These are phyloP conservation scores for Pachymerium ferrugineum DNA, from an alignment of 2,888 invertebrate genomes.

Conservation along the genomic window DNA sequence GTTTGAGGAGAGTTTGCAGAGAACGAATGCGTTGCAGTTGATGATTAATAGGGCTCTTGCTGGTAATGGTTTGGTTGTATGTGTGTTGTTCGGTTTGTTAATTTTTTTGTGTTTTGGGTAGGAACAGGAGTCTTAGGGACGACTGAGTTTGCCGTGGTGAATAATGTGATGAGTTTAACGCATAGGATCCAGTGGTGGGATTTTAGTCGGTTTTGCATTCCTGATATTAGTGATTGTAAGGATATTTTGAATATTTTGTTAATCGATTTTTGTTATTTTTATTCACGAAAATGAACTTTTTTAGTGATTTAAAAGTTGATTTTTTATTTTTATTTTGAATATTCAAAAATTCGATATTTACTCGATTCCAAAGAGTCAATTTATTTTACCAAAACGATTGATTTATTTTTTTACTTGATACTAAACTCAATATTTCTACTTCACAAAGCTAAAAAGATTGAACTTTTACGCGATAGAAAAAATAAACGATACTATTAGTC, in stretches of 20 bases:
- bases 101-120: too few species aligned
- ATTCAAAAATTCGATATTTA: too few species aligned
- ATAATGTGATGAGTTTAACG: constrained; percentile 46
- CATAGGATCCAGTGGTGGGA: constrained; percentile 82
- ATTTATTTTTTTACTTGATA: too few species aligned
- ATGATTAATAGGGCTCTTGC: constrained; percentile 31
- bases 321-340: neutral
- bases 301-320: neutral
- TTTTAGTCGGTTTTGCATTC: constrained; percentile 64
- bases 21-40: constrained; percentile 30
- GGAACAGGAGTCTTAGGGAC: neutral
- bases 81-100: too few species aligned
- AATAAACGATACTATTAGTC: too few species aligned
- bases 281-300: neutral
- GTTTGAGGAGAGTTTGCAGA: constrained; percentile 28
- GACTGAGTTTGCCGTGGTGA: constrained; percentile 30
- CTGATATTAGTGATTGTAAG: constrained; percentile 68
- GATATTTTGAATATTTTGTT: constrained; percentile 38
- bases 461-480: too few species aligned
- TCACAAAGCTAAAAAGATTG: too few species aligned
- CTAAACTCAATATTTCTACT: too few species aligned
- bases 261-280: constrained; percentile 27
- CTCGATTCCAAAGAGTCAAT: too few species aligned
- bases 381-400: too few species aligned
- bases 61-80: too few species aligned